phyloP scores from a whole-genome alignment of 2,888 invertebrate genomes.

The Amiota minor region DNA sequence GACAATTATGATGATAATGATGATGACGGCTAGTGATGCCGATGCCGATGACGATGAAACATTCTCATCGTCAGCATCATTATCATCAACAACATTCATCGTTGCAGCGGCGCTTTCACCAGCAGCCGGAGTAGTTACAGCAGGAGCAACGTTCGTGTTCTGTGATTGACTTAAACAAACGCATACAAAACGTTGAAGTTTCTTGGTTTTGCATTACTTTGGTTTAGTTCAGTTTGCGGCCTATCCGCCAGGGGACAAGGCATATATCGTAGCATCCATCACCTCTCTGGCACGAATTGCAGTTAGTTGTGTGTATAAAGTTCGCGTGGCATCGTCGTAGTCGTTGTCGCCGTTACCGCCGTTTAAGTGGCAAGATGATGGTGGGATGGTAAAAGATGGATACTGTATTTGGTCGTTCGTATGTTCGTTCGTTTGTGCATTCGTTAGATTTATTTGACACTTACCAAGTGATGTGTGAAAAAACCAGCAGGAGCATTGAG shows the following conservation, averaged over 20 bases:
- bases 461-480: conserved; percentile 67
- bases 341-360: too few relatives aligned
- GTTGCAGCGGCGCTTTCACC: conserved; percentile 2
- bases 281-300: too few relatives aligned
- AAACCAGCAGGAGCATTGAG: conserved; percentile 37
- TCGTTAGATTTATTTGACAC: conserved; percentile 66
- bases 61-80: conserved; percentile 30
- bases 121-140: too few relatives aligned
- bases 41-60: conserved; percentile 15
- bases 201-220: conserved; percentile 34
- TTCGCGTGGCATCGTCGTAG: too few relatives aligned
- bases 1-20: conserved; percentile 19
- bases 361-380: too few relatives aligned
- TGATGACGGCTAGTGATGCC: conserved; percentile 17
- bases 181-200: conserved; percentile 52
- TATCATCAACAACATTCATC: background rate
- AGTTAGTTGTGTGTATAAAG: too few relatives aligned
- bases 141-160: conserved; percentile 51
- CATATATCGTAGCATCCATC: conserved; percentile 9
- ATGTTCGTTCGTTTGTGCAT: conserved; percentile 8
- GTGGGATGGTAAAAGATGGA: too few relatives aligned
- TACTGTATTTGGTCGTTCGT: too few relatives aligned
- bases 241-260: conserved; percentile 61
- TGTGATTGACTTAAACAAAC: conserved; percentile 65
- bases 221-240: conserved; percentile 62